Evolutionary conservation across 53 echinoderm and acorn worm species (phyloP), one percentile per base, ranked within the genome.

Genomic region (Paracentrotus lividus): DNA sequence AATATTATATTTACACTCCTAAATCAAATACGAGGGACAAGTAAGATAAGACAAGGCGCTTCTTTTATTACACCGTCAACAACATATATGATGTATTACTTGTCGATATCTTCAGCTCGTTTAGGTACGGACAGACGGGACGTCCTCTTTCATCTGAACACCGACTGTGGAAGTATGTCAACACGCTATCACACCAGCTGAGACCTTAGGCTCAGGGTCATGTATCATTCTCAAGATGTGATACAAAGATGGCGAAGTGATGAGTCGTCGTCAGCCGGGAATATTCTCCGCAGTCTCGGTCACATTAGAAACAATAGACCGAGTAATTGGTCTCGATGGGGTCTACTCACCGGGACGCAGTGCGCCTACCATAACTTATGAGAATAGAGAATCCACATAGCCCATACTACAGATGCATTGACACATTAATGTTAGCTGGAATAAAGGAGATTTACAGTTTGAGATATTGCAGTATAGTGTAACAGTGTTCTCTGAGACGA

Each of bases 231-330:
- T 81, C 81, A 34, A 10, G 47, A 81, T 47, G 26, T 81, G 47
- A 81, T 49, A 47, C 81, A 24, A 81, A 1, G 81, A 81, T 47
- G 47, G 81, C 24, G 26, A 81, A 45, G 12, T 23, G 81, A 81
- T 81, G 26, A 3, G 26, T 10, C n/a, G 26, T 10, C n/a, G 12
- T 24, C 81, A 81, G 8, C 81, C 8, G 81, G 47, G 81, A 47
- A 16, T 76, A 42, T 42, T 76, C 42, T 36, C 76, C 5, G 16
- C 81, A 38, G 72, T 32, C 36, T 72, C 72, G 72, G 38, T 81
- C 81, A 81, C 81, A 81, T 47, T 12, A 47, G 81, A 81, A 47
- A 81, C 81, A 81, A 81, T 15, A 81, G 81, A 77, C 77, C 7
- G 43, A 26, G 81, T 45, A 81, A 81, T 81, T 81, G 81, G 81